phyloP scores from a whole-genome alignment of 2,113 vertebrate genomes.

The Procavia capensis region DNA sequence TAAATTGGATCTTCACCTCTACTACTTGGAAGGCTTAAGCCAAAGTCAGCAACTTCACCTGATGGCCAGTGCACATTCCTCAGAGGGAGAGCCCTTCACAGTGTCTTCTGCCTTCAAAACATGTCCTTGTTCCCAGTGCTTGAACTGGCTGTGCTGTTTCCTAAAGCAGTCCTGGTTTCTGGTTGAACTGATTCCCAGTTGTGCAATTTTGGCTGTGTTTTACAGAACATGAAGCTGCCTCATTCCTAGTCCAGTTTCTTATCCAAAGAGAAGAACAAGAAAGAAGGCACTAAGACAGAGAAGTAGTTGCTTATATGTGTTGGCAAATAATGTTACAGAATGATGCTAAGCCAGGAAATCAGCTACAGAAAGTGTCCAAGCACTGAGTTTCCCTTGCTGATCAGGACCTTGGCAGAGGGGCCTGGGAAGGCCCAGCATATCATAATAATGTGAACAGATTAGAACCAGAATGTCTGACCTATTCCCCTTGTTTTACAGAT shows the following conservation, averaged over 20 bases:
- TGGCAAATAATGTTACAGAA: conserved; percentile 3
- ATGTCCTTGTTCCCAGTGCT: not conserved
- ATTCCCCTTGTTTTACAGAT: conserved; percentile 78
- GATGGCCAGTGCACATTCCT: not conserved
- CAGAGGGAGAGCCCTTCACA: not conserved
- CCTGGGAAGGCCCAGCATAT: conserved; percentile 36
- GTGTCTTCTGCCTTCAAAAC: not conserved
- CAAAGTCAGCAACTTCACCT: not conserved
- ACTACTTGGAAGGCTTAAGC: not conserved
- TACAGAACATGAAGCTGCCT: not conserved
- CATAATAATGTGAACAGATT: conserved; percentile 29
- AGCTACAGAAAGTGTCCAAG: not conserved
- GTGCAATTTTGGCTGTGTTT: not conserved
- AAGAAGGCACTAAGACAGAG: conserved; percentile 4
- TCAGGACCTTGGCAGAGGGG: conserved; percentile 18
- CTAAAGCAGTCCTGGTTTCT: not conserved
- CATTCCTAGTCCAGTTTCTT: not conserved
- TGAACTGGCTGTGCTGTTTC: not conserved
- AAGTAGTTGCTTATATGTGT: not conserved
- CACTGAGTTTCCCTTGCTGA: not conserved
- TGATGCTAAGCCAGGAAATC: not conserved
- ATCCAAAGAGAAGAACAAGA: conserved; percentile 14
- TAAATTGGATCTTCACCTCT: not conserved
- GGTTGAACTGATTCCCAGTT: not conserved
- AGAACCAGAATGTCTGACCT: conserved; percentile 72